Evolutionary conservation across 2,888 invertebrate genomes (phyloP), one percentile per base, ranked within the genome.

Genomic region (Hecatera dysodea): DNA sequence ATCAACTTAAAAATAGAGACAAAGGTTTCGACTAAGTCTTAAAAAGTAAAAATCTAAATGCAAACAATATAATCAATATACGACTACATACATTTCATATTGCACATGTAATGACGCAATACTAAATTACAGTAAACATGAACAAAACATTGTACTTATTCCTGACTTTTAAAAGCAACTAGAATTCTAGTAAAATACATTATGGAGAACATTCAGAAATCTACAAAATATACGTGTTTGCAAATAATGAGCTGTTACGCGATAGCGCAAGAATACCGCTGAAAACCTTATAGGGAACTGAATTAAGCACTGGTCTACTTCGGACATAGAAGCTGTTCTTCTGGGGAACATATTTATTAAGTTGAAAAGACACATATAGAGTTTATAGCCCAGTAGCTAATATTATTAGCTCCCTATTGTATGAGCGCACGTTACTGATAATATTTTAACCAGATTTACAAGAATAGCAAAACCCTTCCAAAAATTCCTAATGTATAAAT

Each of bases 61-160:
- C 76, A 76, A 79, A 83, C 72, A 80, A 74, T 72, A 63, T 42
- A 68, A 72, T 72, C 61, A 70, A 65, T 56, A 73, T 50, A 78
- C 67, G 57, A 69, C 69, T 72, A 82, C 48, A 76, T 57, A n/a
- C n/a, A 62, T 56, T 61, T 27, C 46, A 29, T 56, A 70, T 24
- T 55, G 52, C 60, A 72, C 63, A 69, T 77, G 72, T 63, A 68
- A 75, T 76, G 76, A 85, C 85, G 83, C 71, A 77, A 67, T 71
- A 77, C 79, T 71, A 68, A 64, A 62, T 52, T 61, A 72, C 77
- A 75, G 70, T 64, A 75, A 44, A 52, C 59, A 66, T 68, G 63
- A 78, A 66, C 55, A 29, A 59, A 33, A 61, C n/a, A 22, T 27
- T n/a, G 5, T 29, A 36, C 15, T 24, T 12, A 19, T 22, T 61